A percentile compares a stretch with the other conserved stretches of the same genome.
Evolutionary conservation across 2,888 invertebrate species (phyloP).

Genomic region (Phasia obesa): DNA sequence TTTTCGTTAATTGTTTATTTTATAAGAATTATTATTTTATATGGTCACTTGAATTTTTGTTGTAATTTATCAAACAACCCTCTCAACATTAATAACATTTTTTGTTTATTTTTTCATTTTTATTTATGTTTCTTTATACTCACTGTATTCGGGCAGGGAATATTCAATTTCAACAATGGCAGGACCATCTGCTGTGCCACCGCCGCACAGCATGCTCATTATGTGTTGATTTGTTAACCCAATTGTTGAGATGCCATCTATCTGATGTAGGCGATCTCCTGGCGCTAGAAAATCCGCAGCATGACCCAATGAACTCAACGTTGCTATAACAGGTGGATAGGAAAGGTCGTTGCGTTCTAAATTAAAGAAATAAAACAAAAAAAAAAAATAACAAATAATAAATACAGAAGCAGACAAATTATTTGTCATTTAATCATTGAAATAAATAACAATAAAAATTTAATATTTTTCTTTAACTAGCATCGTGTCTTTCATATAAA

Average conservation of each 20-base stretch:
- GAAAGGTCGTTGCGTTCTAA: constrained; percentile 82
- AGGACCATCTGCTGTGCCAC: constrained; percentile 84
- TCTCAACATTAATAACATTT: background rate
- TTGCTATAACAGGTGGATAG: constrained; percentile 82
- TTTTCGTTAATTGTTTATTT: background rate
- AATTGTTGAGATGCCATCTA: constrained; percentile 91
- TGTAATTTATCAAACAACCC: background rate
- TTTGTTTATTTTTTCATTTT: background rate
- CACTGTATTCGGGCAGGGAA: constrained; percentile 91
- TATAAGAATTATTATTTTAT: too few species aligned
- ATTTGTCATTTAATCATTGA: constrained; percentile 28
- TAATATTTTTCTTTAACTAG: background rate
- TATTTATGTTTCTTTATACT: constrained; percentile 78
- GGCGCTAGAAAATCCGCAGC: constrained; percentile 89
- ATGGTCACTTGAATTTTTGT: too few species aligned
- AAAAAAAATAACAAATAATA: too few species aligned
- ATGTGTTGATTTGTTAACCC: constrained; percentile 91
- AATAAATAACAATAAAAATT: constrained; percentile 18
- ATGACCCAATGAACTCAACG: constrained; percentile 82
- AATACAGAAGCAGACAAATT: constrained; percentile 34
- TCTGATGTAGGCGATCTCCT: constrained; percentile 90
- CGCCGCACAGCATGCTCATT: constrained; percentile 87
- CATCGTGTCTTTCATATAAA: constrained; percentile 36
- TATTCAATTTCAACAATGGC: constrained; percentile 93
- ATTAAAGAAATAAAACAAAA: constrained; percentile 37